Conservation (phyloP, 1,140 invertebrate species). For the Nasonia giraulti region DNA sequence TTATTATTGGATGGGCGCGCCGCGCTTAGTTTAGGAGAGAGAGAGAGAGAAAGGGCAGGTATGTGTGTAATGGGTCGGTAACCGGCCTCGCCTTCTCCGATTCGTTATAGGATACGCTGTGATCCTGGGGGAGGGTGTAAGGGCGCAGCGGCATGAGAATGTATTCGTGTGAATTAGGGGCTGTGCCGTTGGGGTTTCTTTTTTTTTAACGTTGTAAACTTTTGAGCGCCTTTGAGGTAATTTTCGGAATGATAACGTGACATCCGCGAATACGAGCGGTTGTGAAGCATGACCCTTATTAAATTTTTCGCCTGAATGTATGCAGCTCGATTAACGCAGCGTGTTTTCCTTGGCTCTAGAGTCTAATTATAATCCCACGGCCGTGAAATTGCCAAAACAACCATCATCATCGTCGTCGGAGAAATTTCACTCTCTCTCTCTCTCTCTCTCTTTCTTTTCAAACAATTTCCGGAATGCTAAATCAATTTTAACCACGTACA, state of each 20-base stretch:
- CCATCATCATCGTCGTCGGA: neutral
- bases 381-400: slow-evolving; percentile 16
- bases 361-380: slow-evolving; percentile 8
- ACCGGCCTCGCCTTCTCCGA: slow-evolving; percentile 22
- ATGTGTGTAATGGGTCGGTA: neutral
- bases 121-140: neutral
- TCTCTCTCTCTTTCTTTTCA: no score
- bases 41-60: neutral
- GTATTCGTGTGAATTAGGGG: no score
- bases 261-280: no score
- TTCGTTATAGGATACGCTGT: neutral
- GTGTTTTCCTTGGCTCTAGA: neutral
- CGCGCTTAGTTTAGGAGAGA: slow-evolving; percentile 57
- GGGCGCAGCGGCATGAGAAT: neutral
- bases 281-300: no score
- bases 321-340: neutral
- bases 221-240: no score
- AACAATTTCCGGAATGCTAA: neutral
- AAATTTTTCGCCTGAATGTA: neutral
- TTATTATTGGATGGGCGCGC: slow-evolving; percentile 67
- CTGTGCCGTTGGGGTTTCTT: no score
- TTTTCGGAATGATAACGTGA: no score
- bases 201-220: no score
- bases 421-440: neutral
- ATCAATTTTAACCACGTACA: neutral